These are phyloP conservation scores for Clistopyga incitator DNA, from an alignment of 2,888 invertebrate genomes.

Conservation along the genomic window DNA sequence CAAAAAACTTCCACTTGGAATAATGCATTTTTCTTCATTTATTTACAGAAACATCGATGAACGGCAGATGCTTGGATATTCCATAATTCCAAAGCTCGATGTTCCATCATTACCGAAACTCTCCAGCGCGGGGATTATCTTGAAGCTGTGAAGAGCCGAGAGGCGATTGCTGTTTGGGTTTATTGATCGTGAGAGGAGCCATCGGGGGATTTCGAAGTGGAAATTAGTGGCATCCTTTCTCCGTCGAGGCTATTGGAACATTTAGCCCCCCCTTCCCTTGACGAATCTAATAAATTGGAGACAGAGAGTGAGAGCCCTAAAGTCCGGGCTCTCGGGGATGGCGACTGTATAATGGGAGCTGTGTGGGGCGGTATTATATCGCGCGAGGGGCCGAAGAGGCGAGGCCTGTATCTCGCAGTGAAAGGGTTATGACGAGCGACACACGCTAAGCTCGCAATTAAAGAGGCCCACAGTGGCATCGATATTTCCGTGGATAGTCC, in stretches of 20 bases:
- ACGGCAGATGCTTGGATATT: background rate
- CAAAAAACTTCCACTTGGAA: too few species aligned
- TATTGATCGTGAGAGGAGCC: constrained; percentile 34
- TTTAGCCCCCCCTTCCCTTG: constrained; percentile 59
- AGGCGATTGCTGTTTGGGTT: constrained; percentile 29
- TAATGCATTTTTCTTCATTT: background rate
- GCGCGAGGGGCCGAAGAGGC: constrained; percentile 23
- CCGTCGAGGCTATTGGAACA: constrained; percentile 46
- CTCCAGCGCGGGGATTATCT: background rate
- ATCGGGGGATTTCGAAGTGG: constrained; percentile 44
- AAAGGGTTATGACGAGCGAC: constrained; percentile 79
- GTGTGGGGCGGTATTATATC: constrained; percentile 4
- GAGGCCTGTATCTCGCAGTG: constrained; percentile 65
- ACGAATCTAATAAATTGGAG: constrained; percentile 74
- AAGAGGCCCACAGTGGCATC: constrained; percentile 63
- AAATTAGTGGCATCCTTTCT: constrained; percentile 61
- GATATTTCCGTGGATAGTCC: constrained; percentile 37
- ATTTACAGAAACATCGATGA: background rate
- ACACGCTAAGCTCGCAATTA: constrained; percentile 76
- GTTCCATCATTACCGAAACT: background rate
- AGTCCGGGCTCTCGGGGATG: constrained; percentile 36
- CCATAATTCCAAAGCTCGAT: background rate
- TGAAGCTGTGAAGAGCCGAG: background rate
- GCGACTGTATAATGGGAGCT: constrained; percentile 46
- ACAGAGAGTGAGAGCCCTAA: constrained; percentile 60